A percentile compares a stretch with the other conserved stretches of the same genome.
phyloP scores from a whole-genome alignment of 2,797 vertebrate genomes.

The Adelosebastes latens region DNA sequence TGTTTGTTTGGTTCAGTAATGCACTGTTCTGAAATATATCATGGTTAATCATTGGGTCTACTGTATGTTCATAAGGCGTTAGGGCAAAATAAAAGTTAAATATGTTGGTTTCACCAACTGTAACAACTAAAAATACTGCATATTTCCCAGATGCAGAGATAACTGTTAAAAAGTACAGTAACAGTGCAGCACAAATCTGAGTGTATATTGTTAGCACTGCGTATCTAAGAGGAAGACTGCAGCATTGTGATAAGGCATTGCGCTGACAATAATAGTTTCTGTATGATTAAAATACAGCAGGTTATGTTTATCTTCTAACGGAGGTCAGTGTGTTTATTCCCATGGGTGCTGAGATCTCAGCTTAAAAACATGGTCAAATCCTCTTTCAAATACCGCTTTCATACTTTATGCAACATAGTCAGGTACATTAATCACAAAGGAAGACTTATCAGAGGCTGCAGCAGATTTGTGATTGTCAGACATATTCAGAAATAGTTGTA shows the following conservation, averaged over 20 bases:
- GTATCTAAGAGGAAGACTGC: conserved; percentile 68
- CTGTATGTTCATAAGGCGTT: not conserved
- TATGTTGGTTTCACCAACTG: not conserved
- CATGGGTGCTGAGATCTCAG: not conserved
- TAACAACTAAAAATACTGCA: conserved; percentile 1
- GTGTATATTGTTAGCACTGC: conserved; percentile 48
- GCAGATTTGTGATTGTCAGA: not conserved
- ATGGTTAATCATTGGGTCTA: not conserved
- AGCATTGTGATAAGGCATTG: conserved; percentile 64
- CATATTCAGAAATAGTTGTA: not conserved
- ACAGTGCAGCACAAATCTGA: conserved; percentile 44
- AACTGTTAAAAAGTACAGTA: conserved; percentile 19
- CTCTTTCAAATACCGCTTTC: not conserved
- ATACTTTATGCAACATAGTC: not conserved
- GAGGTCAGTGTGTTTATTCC: not conserved
- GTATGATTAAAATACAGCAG: conserved; percentile 36
- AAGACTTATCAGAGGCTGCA: not conserved
- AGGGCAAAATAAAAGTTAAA: not conserved
- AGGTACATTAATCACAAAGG: not conserved
- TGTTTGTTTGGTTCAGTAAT: not conserved
- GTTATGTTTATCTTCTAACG: conserved; percentile 33
- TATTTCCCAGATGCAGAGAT: conserved; percentile 18
- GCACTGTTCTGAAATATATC: not conserved
- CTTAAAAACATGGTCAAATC: not conserved
- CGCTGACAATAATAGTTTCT: conserved; percentile 53